A percentile compares a stretch with the other conserved stretches of the same genome.
Conservation (phyloP, 2,797 vertebrate genomes). For the Numenius phaeopus region DNA sequence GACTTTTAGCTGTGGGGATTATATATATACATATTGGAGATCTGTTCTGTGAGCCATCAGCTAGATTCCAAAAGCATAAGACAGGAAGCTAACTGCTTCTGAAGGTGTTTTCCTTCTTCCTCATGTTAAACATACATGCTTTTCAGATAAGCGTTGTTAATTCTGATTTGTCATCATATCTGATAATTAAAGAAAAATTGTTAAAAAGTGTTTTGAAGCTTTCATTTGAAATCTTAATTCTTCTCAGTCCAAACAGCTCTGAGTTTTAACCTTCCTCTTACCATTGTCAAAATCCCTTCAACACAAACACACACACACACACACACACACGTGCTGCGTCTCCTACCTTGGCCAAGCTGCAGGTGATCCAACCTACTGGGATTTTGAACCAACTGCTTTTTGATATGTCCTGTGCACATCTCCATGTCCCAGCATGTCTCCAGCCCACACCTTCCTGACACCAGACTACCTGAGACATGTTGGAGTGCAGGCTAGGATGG, state of each 20-base stretch:
- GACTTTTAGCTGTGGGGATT: constrained; percentile 39
- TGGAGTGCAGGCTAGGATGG: background rate
- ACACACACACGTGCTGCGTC: fast-evolving
- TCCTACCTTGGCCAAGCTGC: background rate
- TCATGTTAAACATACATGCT: background rate
- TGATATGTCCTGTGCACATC: background rate
- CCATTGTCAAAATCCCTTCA: background rate
- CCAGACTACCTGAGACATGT: background rate
- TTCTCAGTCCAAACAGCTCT: background rate
- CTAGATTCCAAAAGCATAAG: constrained; percentile 14
- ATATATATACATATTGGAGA: constrained; percentile 45
- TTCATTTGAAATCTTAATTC: background rate
- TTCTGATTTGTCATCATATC: background rate
- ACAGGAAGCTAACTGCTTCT: constrained; percentile 54
- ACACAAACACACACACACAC: no score
- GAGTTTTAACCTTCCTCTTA: background rate
- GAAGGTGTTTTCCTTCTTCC: constrained; percentile 35
- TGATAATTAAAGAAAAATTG: background rate
- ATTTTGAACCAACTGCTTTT: background rate
- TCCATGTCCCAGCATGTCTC: background rate
- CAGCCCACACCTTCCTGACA: background rate
- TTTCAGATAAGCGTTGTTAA: background rate
- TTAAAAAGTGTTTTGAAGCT: background rate
- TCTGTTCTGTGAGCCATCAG: constrained; percentile 29
- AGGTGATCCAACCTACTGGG: background rate